Evolutionary conservation across 2,113 vertebrate genomes (phyloP), one percentile per base, ranked within the genome.

Genomic region (Ictalurus furcatus): DNA sequence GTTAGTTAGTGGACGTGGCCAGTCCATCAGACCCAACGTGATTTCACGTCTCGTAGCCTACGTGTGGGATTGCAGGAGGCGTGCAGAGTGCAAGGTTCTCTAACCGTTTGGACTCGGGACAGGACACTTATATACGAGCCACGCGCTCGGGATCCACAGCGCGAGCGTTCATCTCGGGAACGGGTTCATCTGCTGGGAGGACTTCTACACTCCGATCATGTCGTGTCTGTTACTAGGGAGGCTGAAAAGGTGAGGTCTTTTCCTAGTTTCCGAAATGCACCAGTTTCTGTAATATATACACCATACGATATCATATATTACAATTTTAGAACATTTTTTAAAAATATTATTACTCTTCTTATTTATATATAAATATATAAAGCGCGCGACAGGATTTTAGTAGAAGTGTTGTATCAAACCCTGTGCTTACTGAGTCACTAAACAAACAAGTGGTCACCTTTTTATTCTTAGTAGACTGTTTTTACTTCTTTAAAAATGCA

Each of bases 201-300:
- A 0, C 2, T 63, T 16, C 13, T 25, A 30, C 65, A 83, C 83
- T 17, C 61, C 76, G 8, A 93, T 92, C 28, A 96, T 96, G 96
- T 95, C 96, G 78, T 93, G 92, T 79, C 90, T 94, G 83, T 88
- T 96, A 74, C 81, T 96, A n/a, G 93, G 94, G 93, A 93, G 93
- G 48, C 85, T 95, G 52, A 89, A 94, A 87, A 95, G 95, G 96
- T 95, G 83, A 93, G 95, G 92, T 73, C 2, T 74, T 58, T 40
- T 30, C 13, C 34, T 34, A 28, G 5, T 40, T 40, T 40, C 37
- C 37, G 37, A 69, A 59, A 19, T 34, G 28, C 74, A 48, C 34
- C 0, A 9, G 3, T 23, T 37, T 12, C n/a, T 14, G 1, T 30
- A 11, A 69, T 14, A 13, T 30, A n/a, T 3, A 16, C 8, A 12